Percentiles rank a stretch among this genome's conserved stretches.
These are phyloP conservation scores for Zophobas atratus DNA, from an alignment of 1,140 invertebrate genomes.

Conservation along the genomic window DNA sequence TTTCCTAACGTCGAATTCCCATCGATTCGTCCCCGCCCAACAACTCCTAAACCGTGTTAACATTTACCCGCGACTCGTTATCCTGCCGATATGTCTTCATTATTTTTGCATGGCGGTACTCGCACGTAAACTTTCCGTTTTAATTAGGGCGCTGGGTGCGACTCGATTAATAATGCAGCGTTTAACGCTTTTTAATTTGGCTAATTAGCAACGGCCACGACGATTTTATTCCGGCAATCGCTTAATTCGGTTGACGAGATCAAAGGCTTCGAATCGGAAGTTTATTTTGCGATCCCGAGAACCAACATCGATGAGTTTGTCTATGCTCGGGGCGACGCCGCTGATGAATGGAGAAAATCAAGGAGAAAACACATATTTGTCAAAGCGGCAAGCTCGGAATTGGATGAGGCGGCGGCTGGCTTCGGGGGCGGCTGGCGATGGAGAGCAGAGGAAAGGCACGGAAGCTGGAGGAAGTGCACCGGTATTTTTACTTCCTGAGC, in stretches of 20 bases:
- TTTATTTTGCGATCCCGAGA: neutral
- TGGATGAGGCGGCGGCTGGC: too few relatives aligned
- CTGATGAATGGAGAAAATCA: conserved; percentile 8
- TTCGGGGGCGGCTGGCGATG: too few relatives aligned
- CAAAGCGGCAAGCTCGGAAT: too few relatives aligned
- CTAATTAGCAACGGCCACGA: conserved; percentile 2
- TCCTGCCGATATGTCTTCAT: neutral
- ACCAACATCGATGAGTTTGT: neutral
- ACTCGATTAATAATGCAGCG: neutral
- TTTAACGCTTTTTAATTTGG: conserved; percentile 12
- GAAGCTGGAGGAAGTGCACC: too few relatives aligned
- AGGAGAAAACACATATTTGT: neutral
- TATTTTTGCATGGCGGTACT: neutral
- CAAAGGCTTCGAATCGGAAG: conserved; percentile 4
- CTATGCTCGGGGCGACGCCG: neutral
- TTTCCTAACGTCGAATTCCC: too few relatives aligned
- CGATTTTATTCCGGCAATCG: conserved; percentile 1
- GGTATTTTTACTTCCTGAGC: too few relatives aligned
- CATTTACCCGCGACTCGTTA: too few relatives aligned
- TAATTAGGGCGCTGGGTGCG: neutral
- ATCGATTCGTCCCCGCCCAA: too few relatives aligned
- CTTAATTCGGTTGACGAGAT: conserved; percentile 7
- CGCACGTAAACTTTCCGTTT: too few relatives aligned
- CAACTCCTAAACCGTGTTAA: too few relatives aligned
- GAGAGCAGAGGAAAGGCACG: too few relatives aligned